phyloP scores from a whole-genome alignment of 2,797 vertebrate species.

The Epinephelus awoara region DNA sequence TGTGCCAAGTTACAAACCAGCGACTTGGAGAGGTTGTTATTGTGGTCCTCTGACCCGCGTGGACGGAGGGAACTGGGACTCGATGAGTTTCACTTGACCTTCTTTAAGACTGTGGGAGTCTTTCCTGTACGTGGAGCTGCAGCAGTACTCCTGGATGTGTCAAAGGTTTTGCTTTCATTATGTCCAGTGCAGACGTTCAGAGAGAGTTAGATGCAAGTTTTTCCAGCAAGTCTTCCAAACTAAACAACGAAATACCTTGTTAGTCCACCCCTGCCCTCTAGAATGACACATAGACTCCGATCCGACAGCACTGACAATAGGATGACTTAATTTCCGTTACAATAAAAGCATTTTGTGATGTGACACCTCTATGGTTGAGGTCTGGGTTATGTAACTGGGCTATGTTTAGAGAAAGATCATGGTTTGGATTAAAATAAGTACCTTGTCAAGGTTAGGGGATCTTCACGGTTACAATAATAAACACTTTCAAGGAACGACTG shows the following conservation, averaged over 20 bases:
- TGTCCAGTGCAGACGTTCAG: not conserved
- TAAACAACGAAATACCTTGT: not conserved
- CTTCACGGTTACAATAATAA: constrained; percentile 11
- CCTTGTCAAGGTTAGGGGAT: constrained; percentile 2
- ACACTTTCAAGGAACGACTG: not conserved
- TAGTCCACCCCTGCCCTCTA: not conserved
- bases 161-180: not conserved
- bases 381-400: no score
- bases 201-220: not conserved
- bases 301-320: not conserved
- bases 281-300: not conserved
- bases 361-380: no score
- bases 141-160: constrained; percentile 4
- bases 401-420: not conserved
- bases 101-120: constrained; percentile 28
- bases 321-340: no score
- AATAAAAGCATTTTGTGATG: not conserved
- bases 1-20: constrained; percentile 67
- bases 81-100: constrained; percentile 52
- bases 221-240: not conserved
- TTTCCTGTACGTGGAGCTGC: not conserved
- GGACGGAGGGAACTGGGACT: constrained; percentile 40
- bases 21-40: constrained; percentile 56
- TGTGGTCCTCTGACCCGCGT: constrained; percentile 42
- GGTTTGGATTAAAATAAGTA: constrained; percentile 7